Evolutionary conservation across 2,113 vertebrate species (phyloP).

Genomic region (Pteropus alecto): DNA sequence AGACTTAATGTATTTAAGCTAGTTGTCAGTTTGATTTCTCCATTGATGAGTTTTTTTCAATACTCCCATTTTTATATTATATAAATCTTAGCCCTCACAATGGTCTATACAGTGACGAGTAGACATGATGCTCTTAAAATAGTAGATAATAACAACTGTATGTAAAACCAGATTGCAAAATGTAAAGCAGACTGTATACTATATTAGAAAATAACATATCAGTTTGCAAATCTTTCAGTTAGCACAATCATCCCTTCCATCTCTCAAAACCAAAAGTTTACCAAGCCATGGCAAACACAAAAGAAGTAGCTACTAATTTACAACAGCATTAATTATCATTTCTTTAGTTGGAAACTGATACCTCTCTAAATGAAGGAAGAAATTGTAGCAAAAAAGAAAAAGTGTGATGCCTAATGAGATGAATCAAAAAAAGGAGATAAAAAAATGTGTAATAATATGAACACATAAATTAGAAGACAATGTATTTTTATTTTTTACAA

Average conservation of each 20-base stretch:
- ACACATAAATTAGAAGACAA: neutral
- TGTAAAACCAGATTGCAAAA: no score
- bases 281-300: neutral
- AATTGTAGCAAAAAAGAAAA: neutral
- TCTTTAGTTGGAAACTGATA: neutral
- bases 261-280: neutral
- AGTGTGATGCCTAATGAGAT: neutral
- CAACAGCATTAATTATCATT: neutral
- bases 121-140: no score
- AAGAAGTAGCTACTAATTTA: neutral
- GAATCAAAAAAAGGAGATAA: neutral
- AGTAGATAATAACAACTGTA: no score
- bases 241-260: neutral
- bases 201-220: neutral
- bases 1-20: no score
- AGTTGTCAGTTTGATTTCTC: no score
- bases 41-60: no score
- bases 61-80: no score
- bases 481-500: neutral
- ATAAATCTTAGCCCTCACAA: no score
- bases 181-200: no score
- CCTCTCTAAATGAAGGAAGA: neutral
- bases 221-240: neutral
- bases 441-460: neutral
- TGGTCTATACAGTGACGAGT: no score